Conservation (phyloP, 2,113 vertebrate species). For the Sminthopsis crassicaudata region DNA sequence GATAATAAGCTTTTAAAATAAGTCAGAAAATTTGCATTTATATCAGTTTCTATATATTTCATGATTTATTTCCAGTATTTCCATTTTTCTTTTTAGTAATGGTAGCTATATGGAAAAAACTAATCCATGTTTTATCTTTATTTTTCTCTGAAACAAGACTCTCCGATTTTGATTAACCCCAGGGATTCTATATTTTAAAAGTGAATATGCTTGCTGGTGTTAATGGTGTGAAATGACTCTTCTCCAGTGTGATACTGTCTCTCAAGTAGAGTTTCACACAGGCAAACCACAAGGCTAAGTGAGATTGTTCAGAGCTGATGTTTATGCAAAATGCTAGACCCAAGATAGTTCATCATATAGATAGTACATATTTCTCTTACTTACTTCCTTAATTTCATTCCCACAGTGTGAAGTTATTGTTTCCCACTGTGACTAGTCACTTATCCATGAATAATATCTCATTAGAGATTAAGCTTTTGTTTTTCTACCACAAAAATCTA, state of each 20-base stretch:
- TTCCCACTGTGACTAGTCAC: background rate
- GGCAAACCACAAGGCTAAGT: background rate
- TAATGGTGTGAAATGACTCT: background rate
- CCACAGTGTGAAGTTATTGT: background rate
- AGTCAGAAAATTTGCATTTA: background rate
- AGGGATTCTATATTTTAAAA: background rate
- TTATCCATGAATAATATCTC: slow-evolving; percentile 32
- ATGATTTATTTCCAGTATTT: slow-evolving; percentile 33
- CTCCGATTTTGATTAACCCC: background rate
- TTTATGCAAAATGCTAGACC: background rate
- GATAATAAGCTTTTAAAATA: background rate
- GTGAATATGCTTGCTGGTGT: accelerated
- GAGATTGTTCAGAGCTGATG: background rate
- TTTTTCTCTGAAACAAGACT: background rate
- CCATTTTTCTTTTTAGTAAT: background rate
- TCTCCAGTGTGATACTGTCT: background rate
- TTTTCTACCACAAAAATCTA: background rate
- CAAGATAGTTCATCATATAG: background rate
- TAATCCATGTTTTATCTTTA: background rate
- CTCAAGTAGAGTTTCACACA: background rate
- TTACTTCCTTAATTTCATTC: background rate
- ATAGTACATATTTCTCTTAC: background rate
- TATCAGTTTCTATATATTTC: background rate
- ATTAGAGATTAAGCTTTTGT: background rate
- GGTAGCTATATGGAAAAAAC: slow-evolving; percentile 13